Evolutionary conservation across 2,888 invertebrate genomes (phyloP), one percentile per base, ranked within the genome.

Genomic region (Drosophila pseudotakahashii): DNA sequence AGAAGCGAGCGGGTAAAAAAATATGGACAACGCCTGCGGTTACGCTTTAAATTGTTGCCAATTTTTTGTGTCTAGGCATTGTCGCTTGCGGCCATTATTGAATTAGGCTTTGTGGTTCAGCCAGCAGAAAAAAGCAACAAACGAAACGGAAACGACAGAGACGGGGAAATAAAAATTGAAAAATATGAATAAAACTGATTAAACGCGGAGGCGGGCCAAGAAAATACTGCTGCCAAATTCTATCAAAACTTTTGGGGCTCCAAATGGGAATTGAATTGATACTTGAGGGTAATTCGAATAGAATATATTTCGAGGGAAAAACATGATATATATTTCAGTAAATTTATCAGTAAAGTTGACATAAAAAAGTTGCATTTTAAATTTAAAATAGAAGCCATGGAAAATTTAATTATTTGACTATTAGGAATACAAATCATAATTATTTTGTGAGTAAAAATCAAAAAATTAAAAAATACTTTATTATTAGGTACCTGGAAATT

Each of bases 11-110:
- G 60, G 19, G 23, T 26, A 57, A 73, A 75, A 76, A 82, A 68
- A 59, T 42, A 42, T 32, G 64, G 68, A 48, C 73, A 71, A 70
- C 69, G 82, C 82, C 78, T 85, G 82, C 75, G 82, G 82, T 82
- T 77, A 60, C 60, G 66, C 77, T 77, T 82, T 78, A 82, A 85
- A 82, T 82, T 85, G 85, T 73, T 82, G 71, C 68, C 82, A 73
- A 76, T 78, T 81, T 81, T 70, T 68, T 74, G 44, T 51, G 47
- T 39, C 48, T 58, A 58, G 48, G 36, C 58, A 26, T 52, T 73
- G 61, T 51, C 55, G 63, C 34, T 54, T 53, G 26, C 10, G 54
- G 51, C 68, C 44, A 71, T 82, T 78, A 82, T 82, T 82, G 82
- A 82, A 81, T 81, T 82, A 78, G 79, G 66, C 52, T 52, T 79